Evolutionary conservation across 2,113 vertebrate genomes (phyloP), one percentile per base, ranked within the genome.

Genomic region (Notarius quadriscutis): DNA sequence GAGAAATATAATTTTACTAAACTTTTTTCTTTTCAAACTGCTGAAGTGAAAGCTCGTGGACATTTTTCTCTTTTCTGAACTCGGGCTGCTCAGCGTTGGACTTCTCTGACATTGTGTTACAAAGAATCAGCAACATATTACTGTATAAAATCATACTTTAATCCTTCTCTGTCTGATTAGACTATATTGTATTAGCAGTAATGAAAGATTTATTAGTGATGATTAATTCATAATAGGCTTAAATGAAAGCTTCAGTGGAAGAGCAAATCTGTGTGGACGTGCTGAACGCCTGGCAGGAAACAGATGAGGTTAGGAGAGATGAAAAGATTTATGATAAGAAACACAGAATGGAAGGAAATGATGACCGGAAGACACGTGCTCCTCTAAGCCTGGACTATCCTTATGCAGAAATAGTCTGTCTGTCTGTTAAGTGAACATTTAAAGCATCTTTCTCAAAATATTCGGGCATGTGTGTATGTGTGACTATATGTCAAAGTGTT

Each of bases 361-460:
- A 78, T 72, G 79, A 77, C 82, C 88, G 67, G 87, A 82, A 69
- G 83, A 89, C 79, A 86, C 92, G 85, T 87, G 75, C 72, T 87
- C 50, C 78, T 79, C 30, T 84, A 81, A 30, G 67, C 8, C 8
- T 91, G 90, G 91, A 84, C 87, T 91, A 57, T 91, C 94, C 91
- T 88, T 84, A 3, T 93, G 93, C 93, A 88, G 58, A 84, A 89
- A 91, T 88, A 91, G 84, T 92, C 74, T 89, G 89, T 89, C 90
- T 92, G 84, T 92, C 93, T 92, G 92, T 92, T 93, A 93, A 94
- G 92, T 91, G 88, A 86, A 93, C 88, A 93, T 92, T 91, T 93
- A 95, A 94, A 93, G 90, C 90, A 85, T 88, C 90, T 92, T 83
- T 81, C 79, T 92, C 88, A 74, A 91, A 81, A 87, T 91, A 80